Percentiles rank a stretch among this genome's conserved stretches.
Conservation (phyloP, 1,140 invertebrate species). For the Bathynomus jamesi region DNA sequence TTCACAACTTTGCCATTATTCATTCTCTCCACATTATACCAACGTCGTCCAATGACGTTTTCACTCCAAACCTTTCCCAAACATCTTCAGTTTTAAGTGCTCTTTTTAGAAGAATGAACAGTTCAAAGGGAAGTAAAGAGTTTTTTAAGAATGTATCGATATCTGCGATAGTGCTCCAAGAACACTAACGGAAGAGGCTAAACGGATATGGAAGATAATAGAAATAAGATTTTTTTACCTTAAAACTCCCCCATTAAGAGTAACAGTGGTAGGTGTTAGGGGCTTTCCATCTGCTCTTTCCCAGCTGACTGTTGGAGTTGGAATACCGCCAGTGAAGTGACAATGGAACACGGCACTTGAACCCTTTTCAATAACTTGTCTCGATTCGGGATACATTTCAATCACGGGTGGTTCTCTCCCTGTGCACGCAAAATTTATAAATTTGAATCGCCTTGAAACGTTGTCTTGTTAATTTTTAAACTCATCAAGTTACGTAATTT, state of each 20-base stretch:
- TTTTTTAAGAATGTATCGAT: no score
- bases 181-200: background rate
- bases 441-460: constrained; percentile 42
- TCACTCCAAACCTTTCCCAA: no score
- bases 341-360: constrained; percentile 69
- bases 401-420: constrained; percentile 69
- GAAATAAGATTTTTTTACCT: no score
- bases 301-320: constrained; percentile 69
- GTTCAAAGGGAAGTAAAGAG: background rate
- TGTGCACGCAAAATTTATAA: no score
- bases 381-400: constrained; percentile 62
- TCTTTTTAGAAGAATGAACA: no score
- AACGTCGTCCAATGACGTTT: no score
- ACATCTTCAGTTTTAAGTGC: no score
- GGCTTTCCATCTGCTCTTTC: constrained; percentile 57
- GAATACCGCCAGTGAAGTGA: constrained; percentile 61
- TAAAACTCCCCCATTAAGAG: constrained; percentile 59
- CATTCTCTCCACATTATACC: no score
- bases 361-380: constrained; percentile 55
- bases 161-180: background rate
- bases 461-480: no score
- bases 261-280: constrained; percentile 56
- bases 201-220: background rate
- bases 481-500: no score
- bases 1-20: no score